phyloP scores from a whole-genome alignment of 1,140 invertebrate species.

The Achroia grisella region DNA sequence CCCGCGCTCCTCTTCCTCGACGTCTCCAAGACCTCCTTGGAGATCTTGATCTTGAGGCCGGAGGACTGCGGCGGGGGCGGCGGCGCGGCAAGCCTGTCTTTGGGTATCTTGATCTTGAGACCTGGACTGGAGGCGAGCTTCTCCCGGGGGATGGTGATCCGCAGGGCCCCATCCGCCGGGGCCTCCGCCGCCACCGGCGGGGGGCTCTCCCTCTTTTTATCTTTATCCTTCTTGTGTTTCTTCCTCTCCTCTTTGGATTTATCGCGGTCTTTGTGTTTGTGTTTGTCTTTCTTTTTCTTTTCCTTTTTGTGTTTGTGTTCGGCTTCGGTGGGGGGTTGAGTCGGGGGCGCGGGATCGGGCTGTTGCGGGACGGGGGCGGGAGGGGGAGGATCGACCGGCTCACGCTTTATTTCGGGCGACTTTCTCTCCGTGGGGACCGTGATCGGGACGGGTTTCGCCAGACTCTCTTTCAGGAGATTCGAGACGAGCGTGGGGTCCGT shows the following conservation, averaged over 20 bases:
- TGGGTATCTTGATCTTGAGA: constrained; percentile 68
- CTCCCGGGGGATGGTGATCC: constrained; percentile 63
- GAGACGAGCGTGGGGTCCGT: constrained; percentile 67
- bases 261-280: constrained; percentile 71
- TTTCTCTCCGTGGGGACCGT: constrained; percentile 48
- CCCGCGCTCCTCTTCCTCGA: constrained; percentile 41
- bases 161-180: constrained; percentile 29
- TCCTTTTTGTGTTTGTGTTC: constrained; percentile 65
- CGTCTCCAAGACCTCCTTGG: constrained; percentile 61
- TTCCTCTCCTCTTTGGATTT: constrained; percentile 63
- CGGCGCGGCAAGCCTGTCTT: constrained; percentile 61
- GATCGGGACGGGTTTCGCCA: constrained; percentile 58
- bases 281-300: constrained; percentile 72
- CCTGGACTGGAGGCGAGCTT: constrained; percentile 54
- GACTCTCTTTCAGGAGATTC: constrained; percentile 64
- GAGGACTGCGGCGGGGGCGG: constrained; percentile 51
- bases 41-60: constrained; percentile 67
- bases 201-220: constrained; percentile 41
- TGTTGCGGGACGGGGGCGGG: constrained; percentile 1
- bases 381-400: constrained; percentile 24
- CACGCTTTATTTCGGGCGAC: constrained; percentile 47
- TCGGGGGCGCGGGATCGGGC: constrained; percentile 14
- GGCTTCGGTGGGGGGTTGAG: constrained; percentile 22
- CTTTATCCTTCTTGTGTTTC: constrained; percentile 71
- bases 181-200: constrained; percentile 17